Conservation (phyloP, 2,113 vertebrate genomes). For the Triplophysa tibetana region DNA sequence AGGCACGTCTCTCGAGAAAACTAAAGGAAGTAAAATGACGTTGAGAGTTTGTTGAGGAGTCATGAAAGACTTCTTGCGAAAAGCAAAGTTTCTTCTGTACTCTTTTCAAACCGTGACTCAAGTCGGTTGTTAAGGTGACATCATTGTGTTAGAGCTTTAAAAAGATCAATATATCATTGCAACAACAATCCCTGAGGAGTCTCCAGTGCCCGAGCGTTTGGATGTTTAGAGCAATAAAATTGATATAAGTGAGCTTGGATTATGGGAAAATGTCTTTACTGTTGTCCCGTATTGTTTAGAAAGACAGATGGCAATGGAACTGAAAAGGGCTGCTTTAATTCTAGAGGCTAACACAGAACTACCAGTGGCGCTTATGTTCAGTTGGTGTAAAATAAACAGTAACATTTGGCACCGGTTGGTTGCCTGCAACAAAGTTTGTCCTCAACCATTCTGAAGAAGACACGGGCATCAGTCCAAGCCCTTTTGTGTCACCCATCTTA, state of each 20-base stretch:
- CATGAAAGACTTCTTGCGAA: constrained; percentile 1
- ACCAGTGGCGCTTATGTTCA: constrained; percentile 32
- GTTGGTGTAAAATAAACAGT: constrained; percentile 43
- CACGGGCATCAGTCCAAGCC: constrained; percentile 44
- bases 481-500: constrained; percentile 52
- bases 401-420: constrained; percentile 50
- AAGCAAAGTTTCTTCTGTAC: constrained; percentile 32
- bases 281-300: constrained; percentile 1
- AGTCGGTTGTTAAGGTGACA: constrained; percentile 58
- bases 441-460: constrained; percentile 47
- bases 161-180: constrained; percentile 38
- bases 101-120: constrained; percentile 58
- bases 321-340: constrained; percentile 15
- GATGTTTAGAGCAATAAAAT: constrained; percentile 36
- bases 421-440: constrained; percentile 60
- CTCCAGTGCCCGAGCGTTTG: constrained; percentile 10
- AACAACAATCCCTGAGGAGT: constrained; percentile 23
- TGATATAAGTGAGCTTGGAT: constrained; percentile 26
- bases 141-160: constrained; percentile 52
- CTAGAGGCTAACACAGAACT: background rate
- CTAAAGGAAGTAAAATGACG: constrained; percentile 62
- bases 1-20: constrained; percentile 93
- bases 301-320: constrained; percentile 2
- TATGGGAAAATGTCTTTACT: constrained; percentile 35
- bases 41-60: background rate